These are phyloP conservation scores for Cardiocondyla obscurior DNA, from an alignment of 1,140 invertebrate genomes.

Conservation along the genomic window DNA sequence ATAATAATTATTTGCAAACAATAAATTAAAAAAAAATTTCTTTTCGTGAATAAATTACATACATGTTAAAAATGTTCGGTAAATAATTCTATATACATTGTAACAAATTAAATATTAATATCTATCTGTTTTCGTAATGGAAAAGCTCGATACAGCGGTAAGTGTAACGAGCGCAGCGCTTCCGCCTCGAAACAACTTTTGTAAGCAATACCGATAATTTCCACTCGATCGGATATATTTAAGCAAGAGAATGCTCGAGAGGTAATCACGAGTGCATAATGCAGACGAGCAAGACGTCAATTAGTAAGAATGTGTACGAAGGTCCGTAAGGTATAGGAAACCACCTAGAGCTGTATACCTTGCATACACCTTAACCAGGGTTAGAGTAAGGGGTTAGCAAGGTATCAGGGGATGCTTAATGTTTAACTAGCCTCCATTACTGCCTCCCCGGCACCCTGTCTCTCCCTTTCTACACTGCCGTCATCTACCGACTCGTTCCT, in stretches of 20 bases:
- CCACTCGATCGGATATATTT: conserved; percentile 67
- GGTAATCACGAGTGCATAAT: conserved; percentile 78
- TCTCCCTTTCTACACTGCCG: conserved; percentile 48
- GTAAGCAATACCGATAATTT: conserved; percentile 32
- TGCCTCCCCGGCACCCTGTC: conserved; percentile 55
- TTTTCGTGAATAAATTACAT: neutral
- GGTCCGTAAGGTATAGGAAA: conserved; percentile 74
- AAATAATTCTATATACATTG: neutral
- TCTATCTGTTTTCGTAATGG: neutral
- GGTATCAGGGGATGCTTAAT: conserved; percentile 82
- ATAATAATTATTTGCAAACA: neutral
- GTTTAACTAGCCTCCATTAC: conserved; percentile 83
- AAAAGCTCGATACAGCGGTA: neutral
- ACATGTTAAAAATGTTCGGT: neutral
- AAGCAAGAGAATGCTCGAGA: conserved; percentile 70
- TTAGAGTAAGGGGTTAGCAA: conserved; percentile 78
- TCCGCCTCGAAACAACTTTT: conserved; percentile 26
- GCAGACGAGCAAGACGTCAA: conserved; percentile 77
- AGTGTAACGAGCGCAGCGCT: neutral
- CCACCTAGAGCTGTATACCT: conserved; percentile 73
- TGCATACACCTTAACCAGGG: conserved; percentile 76
- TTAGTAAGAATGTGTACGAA: conserved; percentile 83
- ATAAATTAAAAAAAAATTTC: neutral
- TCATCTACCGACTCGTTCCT: conserved; percentile 70
- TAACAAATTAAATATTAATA: neutral